Base-by-base conservation (phyloP, 2,797 vertebrate species). In the Taeniopygia guttata region DNA sequence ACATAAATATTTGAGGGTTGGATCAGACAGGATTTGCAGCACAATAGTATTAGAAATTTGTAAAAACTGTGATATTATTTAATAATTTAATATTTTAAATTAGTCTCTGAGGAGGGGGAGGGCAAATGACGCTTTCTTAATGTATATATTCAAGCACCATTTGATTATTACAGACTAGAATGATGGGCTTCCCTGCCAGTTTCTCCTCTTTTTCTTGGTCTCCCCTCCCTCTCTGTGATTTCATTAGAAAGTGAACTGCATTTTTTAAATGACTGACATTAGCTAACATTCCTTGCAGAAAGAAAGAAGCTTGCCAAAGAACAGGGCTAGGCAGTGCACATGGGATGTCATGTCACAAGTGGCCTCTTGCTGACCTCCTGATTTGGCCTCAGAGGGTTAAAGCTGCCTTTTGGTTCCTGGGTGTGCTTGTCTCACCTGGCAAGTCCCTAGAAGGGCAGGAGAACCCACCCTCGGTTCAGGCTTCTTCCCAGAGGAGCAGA, bases 1-100 rank as follows among this genome's bases (percentile, higher is more conserved):
- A 96, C 96, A 97, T 97, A 97, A 97, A 97, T 97, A 97, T 97
- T 97, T 97, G 96, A 97, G 97, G 92, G 95, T 94, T 93, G 95
- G 96, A 96, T 98, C 96, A 98, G 97, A 97, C 97, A 96, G 97
- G 96, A 98, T 98, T 98, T 98, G 89, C 68, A 97, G 95, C 79
- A 97, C 97, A 97, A 97, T 97, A 84, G 95, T 83, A 93, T 72
- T 92, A 96, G 95, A 97, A 97, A 97, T 97, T 93, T 97, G 95
- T 95, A 88, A 96, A 96, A 97, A 95, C 89, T 94, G 72, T 96
- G 92, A 95, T 98, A 97, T 42, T 42, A 42, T 42, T 42, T 42
- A 42, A 17, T 17, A 7, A 42, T 42, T 42, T 42, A 42, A 42
- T 74, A 70, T 92, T 97, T 93, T 97, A 97, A 97, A 96, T 96